Evolutionary conservation across 1,140 invertebrate species (phyloP), one percentile per base, ranked within the genome.

Genomic region (Zaprionus kolodkinae): DNA sequence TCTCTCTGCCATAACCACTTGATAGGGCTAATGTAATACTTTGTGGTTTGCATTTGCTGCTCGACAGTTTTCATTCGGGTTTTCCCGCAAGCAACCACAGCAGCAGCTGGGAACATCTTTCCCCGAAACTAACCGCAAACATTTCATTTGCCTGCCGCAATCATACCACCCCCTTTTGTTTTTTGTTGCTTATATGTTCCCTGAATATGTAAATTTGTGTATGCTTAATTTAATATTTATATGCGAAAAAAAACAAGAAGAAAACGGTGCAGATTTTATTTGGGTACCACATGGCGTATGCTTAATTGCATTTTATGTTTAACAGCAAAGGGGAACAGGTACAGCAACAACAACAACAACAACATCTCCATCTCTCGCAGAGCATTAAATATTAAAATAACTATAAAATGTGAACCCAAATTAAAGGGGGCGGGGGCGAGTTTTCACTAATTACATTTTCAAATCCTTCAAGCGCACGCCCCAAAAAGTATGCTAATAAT

Each of bases 401-500:
- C 74, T 76, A 72, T 72, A 67, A 67, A 77, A 73, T 65, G 33
- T 40, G 45, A 50, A 5, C 45, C 45, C 45, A 4, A 21, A 50
- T 25, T 66, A 48, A 7, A 33, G 30, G 30, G 5, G 30, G 30
- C 3, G n/a, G n/a, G 25, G 62, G 36, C 55, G 36, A 65, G 57
- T 67, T 76, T 63, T 78, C 40, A 68, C 63, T 76, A 76, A 61
- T 78, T 72, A 84, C 78, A 78, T 68, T 88, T 78, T 75, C 64
- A 89, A 84, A 78, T 80, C 71, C 80, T 77, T 72, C 15, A 73
- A 64, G 64, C 48, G 40, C 63, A 60, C 71, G 48, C 64, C 71
- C 78, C 75, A 78, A 80, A 78, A 80, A 89, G 84, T 79, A 84
- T 84, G 84, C 84, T 87, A 88, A 89, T 88, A 83, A 80, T 77